Base-by-base conservation (phyloP, 1,140 invertebrate genomes). In the Drosophila baimaii region DNA sequence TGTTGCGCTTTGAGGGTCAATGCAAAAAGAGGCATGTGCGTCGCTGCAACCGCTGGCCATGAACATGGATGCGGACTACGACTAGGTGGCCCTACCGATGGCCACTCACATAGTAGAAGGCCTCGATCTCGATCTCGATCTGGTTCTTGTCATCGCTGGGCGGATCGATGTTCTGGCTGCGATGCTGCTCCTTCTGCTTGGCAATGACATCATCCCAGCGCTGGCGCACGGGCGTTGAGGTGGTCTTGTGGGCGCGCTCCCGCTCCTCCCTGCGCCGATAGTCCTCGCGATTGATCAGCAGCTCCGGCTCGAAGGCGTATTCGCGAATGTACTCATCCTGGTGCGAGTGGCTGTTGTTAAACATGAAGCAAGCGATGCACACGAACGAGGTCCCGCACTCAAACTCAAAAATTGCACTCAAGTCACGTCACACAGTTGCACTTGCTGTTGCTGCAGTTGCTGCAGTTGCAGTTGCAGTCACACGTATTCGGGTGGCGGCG, bases 271-370 rank as follows among this genome's bases (percentile, higher is more conserved):
- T 72, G n/a, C 88, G 77, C 57, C 85, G 72, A 74, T 90, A 92
- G 37, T 92, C 91, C 74, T 91, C 88, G 39, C 90, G 82, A 78
- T 85, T 91, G 62, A 92, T 90, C 69, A 92, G 70, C 71, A 92
- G 71, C 65, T 92, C 91, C 79, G 91, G 91, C 77, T 92, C 91
- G 76, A 92, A 92, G 43, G 90, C 76, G 68, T 91, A 92, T 81
- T 92, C 91, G 61, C 91, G 91, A 59, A 90, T 90, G 49, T 90
- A 92, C 83, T 92, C 91, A 88, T 92, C 91, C 62, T 89, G 79
- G 76, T 82, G 78, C 57, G 62, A 68, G 62, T 77, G 77, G 59
- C 89, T 88, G 76, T 79, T 88, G 77, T 74, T 91, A 70, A 85
- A 91, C 90, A 91, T 91, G 81, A 86, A 91, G 81, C 75, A 86